These are phyloP conservation scores for Trichonephila clavipes DNA, from an alignment of 1,140 invertebrate species.

Conservation along the genomic window DNA sequence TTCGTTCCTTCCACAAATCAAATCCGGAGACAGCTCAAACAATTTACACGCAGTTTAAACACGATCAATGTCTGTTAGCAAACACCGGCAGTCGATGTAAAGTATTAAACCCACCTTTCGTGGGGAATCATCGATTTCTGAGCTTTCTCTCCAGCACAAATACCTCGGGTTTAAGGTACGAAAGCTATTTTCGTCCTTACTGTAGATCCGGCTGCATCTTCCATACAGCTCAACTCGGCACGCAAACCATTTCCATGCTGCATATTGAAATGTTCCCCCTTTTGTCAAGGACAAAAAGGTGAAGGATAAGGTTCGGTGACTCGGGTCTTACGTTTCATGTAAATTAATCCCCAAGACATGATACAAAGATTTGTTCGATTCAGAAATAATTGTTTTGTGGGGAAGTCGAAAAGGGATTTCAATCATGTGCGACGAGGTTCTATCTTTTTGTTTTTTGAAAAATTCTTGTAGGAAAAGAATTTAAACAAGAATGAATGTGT, in stretches of 20 bases:
- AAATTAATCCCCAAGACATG: neutral
- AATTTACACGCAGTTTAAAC: constrained; percentile 31
- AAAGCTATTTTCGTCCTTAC: neutral
- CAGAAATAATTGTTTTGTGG: no score
- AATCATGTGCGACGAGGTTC: no score
- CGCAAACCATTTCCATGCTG: neutral
- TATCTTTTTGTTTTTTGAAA: no score
- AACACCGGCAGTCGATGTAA: neutral
- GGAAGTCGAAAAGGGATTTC: no score
- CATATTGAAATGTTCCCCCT: neutral
- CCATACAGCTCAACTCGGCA: neutral
- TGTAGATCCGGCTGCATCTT: neutral
- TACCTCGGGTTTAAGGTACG: neutral
- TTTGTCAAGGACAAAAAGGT: neutral
- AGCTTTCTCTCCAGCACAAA: neutral
- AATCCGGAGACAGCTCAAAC: neutral
- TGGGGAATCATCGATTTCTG: neutral
- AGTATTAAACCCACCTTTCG: constrained; percentile 15
- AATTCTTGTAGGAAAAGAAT: no score
- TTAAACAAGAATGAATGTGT: no score
- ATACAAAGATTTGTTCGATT: no score
- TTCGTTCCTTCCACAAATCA: neutral
- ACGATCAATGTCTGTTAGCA: constrained; percentile 3
- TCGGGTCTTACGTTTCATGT: neutral
- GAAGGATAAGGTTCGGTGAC: neutral